Percentiles rank a stretch among this genome's conserved stretches.
phyloP scores from a whole-genome alignment of 2,797 vertebrate species.

The Syngnathus acus region DNA sequence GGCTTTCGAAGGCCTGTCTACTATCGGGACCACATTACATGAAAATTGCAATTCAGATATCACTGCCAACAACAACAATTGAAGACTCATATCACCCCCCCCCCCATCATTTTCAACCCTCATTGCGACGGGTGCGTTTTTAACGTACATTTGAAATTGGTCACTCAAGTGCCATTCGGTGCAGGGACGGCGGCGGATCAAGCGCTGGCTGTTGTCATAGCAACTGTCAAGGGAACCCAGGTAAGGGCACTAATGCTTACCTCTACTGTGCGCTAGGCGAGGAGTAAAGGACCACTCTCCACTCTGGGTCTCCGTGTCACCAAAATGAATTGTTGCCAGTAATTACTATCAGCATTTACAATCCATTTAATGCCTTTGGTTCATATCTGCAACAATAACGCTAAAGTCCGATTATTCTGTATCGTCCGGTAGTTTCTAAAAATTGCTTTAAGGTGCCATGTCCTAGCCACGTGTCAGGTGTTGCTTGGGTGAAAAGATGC shows the following conservation, averaged over 20 bases:
- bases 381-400: too few relatives aligned
- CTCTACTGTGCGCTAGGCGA: constrained; percentile 59
- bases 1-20: not conserved
- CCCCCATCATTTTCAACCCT: constrained; percentile 26
- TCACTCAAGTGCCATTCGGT: constrained; percentile 67
- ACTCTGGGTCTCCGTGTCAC: constrained; percentile 31
- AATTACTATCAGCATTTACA: too few relatives aligned
- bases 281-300: constrained; percentile 58
- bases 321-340: constrained; percentile 9
- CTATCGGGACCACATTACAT: not conserved
- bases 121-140: constrained; percentile 44
- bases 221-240: constrained; percentile 68
- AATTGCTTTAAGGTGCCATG: constrained; percentile 2
- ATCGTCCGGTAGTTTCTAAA: too few relatives aligned
- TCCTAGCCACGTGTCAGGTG: constrained; percentile 36
- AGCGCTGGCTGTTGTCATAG: constrained; percentile 67
- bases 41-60: not conserved
- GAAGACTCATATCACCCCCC: too few relatives aligned
- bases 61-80: not conserved
- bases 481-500: constrained; percentile 19
- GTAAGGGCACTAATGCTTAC: constrained; percentile 69
- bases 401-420: too few relatives aligned
- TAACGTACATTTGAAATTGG: constrained; percentile 56
- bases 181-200: constrained; percentile 67
- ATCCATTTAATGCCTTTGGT: too few relatives aligned